A percentile compares a stretch with the other conserved stretches of the same genome.
These are phyloP conservation scores for Acronicta leporina DNA, from an alignment of 2,888 invertebrate genomes.

Conservation along the genomic window DNA sequence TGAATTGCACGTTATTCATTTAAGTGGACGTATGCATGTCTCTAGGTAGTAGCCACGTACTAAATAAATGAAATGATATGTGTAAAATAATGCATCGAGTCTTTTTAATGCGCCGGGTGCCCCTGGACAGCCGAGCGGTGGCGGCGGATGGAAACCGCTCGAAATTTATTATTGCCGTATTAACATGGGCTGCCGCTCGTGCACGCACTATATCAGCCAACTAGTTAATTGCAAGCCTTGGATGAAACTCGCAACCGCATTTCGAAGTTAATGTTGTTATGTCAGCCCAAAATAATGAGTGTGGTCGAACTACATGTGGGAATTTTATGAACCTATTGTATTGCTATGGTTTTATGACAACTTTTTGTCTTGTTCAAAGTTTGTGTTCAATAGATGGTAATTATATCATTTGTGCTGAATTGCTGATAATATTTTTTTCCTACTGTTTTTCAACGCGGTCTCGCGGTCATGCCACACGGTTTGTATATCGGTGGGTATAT, in stretches of 20 bases:
- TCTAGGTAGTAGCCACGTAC: constrained; percentile 49
- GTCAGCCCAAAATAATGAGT: constrained; percentile 80
- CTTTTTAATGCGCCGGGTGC: constrained; percentile 72
- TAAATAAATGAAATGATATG: constrained; percentile 66
- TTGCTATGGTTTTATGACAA: constrained; percentile 16
- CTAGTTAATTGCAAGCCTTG: constrained; percentile 85
- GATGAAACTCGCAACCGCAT: constrained; percentile 83
- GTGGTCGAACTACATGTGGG: constrained; percentile 65
- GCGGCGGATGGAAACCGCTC: constrained; percentile 74
- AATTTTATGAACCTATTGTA: constrained; percentile 48
- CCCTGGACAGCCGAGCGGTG: constrained; percentile 65
- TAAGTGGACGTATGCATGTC: constrained; percentile 45
- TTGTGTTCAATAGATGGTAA: constrained; percentile 1
- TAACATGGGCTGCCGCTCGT: constrained; percentile 73
- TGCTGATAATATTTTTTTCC: constrained; percentile 22
- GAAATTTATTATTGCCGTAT: constrained; percentile 87
- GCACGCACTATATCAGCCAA: constrained; percentile 81
- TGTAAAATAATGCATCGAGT: constrained; percentile 74
- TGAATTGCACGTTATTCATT: constrained; percentile 61
- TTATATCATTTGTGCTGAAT: constrained; percentile 11
- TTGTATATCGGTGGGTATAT: constrained; percentile 55
- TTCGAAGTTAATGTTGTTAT: constrained; percentile 83
- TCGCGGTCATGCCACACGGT: constrained; percentile 61
- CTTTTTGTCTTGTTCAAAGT: constrained; percentile 15
- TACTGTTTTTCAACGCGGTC: constrained; percentile 53